These are phyloP conservation scores for Rhyzopertha dominica DNA, from an alignment of 1,140 invertebrate species.

Conservation along the genomic window DNA sequence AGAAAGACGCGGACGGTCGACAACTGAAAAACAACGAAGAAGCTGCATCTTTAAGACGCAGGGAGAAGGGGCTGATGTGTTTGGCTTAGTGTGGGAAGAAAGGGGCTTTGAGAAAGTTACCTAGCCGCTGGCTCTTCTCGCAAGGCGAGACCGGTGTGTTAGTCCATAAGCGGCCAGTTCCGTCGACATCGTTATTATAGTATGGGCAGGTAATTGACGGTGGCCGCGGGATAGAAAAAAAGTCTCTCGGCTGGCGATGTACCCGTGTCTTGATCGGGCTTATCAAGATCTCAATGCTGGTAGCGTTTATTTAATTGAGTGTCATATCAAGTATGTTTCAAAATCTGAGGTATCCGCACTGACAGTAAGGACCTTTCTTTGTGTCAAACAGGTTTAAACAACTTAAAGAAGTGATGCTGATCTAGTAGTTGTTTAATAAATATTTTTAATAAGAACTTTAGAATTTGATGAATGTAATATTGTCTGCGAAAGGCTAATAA, in stretches of 20 bases:
- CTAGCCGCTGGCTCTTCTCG: slow-evolving; percentile 20
- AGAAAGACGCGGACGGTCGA: slow-evolving; percentile 13
- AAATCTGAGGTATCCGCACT: no score
- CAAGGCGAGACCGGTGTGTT: neutral
- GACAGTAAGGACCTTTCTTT: no score
- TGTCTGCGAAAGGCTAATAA: no score
- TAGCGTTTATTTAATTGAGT: neutral
- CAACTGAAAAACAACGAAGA: no score
- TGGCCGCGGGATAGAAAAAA: no score
- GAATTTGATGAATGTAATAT: no score
- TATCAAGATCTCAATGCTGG: neutral
- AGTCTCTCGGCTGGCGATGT: no score
- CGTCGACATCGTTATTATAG: neutral
- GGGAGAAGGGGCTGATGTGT: slow-evolving; percentile 18
- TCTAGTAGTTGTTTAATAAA: no score
- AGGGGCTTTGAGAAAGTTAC: slow-evolving; percentile 31
- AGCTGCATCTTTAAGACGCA: slow-evolving; percentile 3
- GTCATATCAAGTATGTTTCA: neutral
- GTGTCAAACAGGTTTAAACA: no score
- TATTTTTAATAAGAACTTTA: no score
- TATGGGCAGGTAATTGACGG: neutral
- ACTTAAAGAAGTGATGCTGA: no score
- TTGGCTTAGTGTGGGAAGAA: slow-evolving; percentile 25
- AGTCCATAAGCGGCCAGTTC: neutral
- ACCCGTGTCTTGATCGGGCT: neutral